These are phyloP conservation scores for Pollicipes pollicipes DNA, from an alignment of 1,140 invertebrate species.

Conservation along the genomic window DNA sequence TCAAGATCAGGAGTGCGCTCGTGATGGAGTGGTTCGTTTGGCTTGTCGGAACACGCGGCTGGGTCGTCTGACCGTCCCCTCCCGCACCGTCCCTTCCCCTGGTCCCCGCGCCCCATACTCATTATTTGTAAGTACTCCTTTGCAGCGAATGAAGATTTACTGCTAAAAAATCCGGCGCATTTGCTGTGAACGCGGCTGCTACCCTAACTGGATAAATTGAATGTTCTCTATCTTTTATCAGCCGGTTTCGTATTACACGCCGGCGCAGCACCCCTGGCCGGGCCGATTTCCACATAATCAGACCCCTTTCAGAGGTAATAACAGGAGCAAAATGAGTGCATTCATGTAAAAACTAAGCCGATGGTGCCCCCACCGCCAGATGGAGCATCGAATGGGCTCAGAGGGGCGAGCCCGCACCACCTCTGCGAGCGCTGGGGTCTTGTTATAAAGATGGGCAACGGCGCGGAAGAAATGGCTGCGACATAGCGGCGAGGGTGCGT, in stretches of 20 bases:
- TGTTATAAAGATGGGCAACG: not conserved
- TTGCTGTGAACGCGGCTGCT: not conserved
- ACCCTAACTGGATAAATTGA: not conserved
- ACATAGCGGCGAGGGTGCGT: not conserved
- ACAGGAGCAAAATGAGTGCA: not conserved
- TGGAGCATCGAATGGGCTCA: not conserved
- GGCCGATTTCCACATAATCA: not conserved
- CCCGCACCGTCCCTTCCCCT: not conserved
- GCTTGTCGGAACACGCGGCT: not conserved
- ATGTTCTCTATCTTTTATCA: not conserved
- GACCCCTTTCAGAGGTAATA: constrained; percentile 1
- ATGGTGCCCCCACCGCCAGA: not conserved
- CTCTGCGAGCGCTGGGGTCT: not conserved
- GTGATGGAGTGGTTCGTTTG: not conserved
- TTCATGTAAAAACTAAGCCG: not conserved
- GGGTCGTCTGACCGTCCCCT: not conserved
- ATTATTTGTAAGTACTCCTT: not conserved
- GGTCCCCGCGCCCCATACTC: not conserved
- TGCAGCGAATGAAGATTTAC: not conserved
- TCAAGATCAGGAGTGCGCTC: not conserved
- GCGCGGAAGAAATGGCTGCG: not conserved
- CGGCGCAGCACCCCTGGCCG: not conserved
- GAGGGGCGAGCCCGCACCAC: not conserved
- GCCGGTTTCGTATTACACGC: not conserved
- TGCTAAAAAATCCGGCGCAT: not conserved